Percentiles rank a stretch among this genome's conserved stretches.
Conservation (phyloP, 2,113 vertebrate species). For the Haliaeetus leucogaster region DNA sequence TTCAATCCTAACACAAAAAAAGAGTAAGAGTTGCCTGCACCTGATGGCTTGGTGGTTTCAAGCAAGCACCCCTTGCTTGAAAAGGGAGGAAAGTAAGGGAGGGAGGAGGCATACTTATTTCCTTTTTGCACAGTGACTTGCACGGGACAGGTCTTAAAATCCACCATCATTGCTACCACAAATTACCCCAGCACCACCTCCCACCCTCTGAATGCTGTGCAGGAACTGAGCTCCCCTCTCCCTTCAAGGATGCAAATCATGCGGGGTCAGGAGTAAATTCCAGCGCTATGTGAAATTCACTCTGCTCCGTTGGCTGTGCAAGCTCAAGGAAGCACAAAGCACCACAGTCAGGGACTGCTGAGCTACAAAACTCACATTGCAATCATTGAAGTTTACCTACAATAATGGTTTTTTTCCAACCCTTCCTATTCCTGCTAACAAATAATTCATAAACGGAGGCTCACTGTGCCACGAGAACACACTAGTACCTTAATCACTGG, state of each 20-base stretch:
- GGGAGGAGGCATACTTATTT: fast-evolving
- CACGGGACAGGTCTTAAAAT: not conserved
- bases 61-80: not conserved
- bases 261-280: not conserved
- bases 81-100: not conserved
- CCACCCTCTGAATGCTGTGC: not conserved
- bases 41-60: not conserved
- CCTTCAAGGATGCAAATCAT: not conserved
- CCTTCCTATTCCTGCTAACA: not conserved
- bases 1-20: not conserved
- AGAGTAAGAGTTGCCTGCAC: not conserved
- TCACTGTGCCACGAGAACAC: not conserved
- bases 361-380: not conserved
- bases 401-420: not conserved
- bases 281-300: fast-evolving
- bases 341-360: not conserved
- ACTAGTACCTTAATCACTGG: not conserved
- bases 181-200: not conserved
- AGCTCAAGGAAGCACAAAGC: not conserved
- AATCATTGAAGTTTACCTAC: not conserved
- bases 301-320: not conserved
- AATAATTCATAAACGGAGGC: not conserved
- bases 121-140: not conserved
- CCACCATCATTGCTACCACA: not conserved
- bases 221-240: not conserved